Conservation (phyloP, 2,113 vertebrate species). For the Phoxinus phoxinus region DNA sequence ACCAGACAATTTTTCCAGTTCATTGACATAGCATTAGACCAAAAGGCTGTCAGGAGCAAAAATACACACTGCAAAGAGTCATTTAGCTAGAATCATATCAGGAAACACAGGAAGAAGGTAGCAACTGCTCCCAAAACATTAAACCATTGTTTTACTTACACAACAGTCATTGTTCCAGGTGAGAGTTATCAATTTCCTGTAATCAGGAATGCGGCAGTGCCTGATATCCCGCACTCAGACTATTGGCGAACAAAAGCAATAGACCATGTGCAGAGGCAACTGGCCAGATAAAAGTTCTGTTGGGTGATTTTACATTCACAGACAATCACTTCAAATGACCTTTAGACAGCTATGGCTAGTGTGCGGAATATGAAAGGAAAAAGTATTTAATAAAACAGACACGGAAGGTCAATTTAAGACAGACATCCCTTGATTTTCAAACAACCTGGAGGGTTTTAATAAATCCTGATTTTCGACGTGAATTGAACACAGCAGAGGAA, state of each 20-base stretch:
- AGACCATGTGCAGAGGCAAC: neutral
- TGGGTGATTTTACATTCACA: neutral
- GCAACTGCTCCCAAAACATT: conserved; percentile 33
- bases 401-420: conserved; percentile 1
- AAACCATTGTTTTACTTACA: conserved; percentile 49
- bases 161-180: conserved; percentile 50
- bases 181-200: conserved; percentile 23
- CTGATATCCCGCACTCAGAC: conserved; percentile 13
- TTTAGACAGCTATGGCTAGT: neutral
- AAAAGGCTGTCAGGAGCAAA: neutral
- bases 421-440: conserved; percentile 15
- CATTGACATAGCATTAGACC: neutral
- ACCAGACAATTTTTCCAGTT: neutral
- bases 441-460: conserved; percentile 6
- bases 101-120: conserved; percentile 4
- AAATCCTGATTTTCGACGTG: neutral
- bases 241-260: neutral
- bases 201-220: conserved; percentile 11
- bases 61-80: neutral
- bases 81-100: neutral
- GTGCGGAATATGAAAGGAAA: neutral
- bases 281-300: conserved; percentile 9
- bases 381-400: conserved; percentile 18
- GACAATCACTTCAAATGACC: neutral
- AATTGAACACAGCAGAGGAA: neutral